Conservation (phyloP, 2,888 invertebrate species). For the Lottia scabra region DNA sequence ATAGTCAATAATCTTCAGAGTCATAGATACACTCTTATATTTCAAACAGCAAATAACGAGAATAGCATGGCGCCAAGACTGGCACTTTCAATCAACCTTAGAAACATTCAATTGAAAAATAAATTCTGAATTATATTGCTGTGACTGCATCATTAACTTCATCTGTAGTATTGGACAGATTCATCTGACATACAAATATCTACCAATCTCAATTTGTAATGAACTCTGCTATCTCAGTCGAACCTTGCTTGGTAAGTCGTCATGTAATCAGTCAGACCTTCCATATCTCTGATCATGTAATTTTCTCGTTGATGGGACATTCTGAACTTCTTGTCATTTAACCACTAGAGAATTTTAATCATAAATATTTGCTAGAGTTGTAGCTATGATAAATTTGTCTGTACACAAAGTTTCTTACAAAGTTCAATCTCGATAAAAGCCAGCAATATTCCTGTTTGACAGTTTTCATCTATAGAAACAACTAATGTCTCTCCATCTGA, state of each 20-base stretch:
- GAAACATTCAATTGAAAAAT: constrained; percentile 7
- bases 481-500: background rate
- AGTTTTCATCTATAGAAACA: background rate
- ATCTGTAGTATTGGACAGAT: background rate
- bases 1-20: background rate
- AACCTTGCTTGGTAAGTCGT: background rate
- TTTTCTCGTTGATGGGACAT: constrained; percentile 1
- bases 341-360: constrained; percentile 1
- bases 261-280: background rate
- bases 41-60: background rate
- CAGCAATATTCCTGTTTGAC: background rate
- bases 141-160: background rate
- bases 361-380: background rate
- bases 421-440: background rate
- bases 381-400: background rate
- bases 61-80: background rate
- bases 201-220: background rate
- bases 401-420: background rate
- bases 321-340: background rate
- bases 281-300: background rate
- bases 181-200: background rate
- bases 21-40: background rate
- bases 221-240: background rate
- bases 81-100: background rate
- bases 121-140: background rate